Evolutionary conservation across 2,888 invertebrate species (phyloP).

Genomic region (Drosophila niveifrons): DNA sequence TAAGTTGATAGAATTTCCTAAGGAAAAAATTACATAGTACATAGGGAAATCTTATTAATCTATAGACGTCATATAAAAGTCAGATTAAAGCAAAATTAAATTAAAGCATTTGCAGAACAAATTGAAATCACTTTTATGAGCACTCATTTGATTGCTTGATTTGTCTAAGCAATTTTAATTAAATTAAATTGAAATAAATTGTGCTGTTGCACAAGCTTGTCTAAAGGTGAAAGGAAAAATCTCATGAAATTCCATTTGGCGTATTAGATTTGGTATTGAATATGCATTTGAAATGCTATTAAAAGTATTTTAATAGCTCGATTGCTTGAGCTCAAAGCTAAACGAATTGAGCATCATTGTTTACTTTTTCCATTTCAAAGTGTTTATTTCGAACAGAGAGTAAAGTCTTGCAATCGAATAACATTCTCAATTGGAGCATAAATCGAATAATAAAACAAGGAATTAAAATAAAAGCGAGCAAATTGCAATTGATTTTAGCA

Average conservation of each 20-base stretch:
- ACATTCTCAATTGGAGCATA: not conserved
- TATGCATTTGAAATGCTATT: not conserved
- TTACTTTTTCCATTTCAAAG: not conserved
- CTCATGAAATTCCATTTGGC: not conserved
- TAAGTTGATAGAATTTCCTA: no score
- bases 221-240: not conserved
- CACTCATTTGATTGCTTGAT: not conserved
- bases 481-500: not conserved
- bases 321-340: not conserved
- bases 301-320: not conserved
- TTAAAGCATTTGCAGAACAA: no score
- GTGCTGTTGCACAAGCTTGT: not conserved
- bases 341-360: not conserved
- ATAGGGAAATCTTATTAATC: no score
- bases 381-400: not conserved
- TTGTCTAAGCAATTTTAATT: slow-evolving; percentile 1
- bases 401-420: not conserved
- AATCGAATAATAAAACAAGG: not conserved
- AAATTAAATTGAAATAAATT: not conserved
- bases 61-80: no score
- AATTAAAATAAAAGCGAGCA: not conserved
- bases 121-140: not conserved
- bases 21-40: no score
- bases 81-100: no score
- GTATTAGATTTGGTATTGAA: not conserved